Evolutionary conservation across 1,140 invertebrate genomes (phyloP).

Genomic region (Caenorhabditis brenneri): DNA sequence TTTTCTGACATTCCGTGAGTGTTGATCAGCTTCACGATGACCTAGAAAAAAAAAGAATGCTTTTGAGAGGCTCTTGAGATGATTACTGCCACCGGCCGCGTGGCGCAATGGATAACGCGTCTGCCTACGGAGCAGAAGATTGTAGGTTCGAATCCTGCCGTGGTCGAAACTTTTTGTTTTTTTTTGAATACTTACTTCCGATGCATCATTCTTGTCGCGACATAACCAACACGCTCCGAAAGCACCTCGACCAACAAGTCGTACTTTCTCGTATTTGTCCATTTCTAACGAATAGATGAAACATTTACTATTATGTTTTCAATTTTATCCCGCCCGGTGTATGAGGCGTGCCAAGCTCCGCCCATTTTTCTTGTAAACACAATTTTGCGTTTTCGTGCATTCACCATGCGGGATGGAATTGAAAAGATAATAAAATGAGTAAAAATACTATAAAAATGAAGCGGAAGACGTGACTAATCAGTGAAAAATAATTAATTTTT

Average conservation of each 20-base stretch:
- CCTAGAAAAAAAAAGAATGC: conserved; percentile 71
- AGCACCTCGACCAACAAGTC: conserved; percentile 76
- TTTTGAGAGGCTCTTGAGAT: no score
- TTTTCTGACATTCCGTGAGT: conserved; percentile 44
- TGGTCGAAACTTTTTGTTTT: no score
- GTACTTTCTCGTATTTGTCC: conserved; percentile 75
- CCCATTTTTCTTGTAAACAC: no score
- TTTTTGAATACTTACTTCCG: conserved; percentile 74
- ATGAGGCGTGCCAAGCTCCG: no score
- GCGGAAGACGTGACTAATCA: conserved; percentile 40
- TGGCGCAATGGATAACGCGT: conserved; percentile 66
- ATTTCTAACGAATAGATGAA: conserved; percentile 66
- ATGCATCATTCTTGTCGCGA: conserved; percentile 73
- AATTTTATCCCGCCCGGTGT: no score
- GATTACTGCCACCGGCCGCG: conserved; percentile 67
- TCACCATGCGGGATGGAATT: no score
- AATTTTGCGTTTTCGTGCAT: no score
- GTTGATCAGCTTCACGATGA: conserved; percentile 2
- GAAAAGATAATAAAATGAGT: neutral
- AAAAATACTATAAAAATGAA: conserved; percentile 11
- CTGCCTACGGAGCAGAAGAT: conserved; percentile 64
- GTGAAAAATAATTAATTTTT: conserved; percentile 29
- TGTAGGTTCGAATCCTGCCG: conserved; percentile 65
- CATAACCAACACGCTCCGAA: conserved; percentile 77
- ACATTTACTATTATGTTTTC: no score